A percentile compares a stretch with the other conserved stretches of the same genome.
Conservation (phyloP, 2,113 vertebrate species). For the Corythoichthys intestinalis region DNA sequence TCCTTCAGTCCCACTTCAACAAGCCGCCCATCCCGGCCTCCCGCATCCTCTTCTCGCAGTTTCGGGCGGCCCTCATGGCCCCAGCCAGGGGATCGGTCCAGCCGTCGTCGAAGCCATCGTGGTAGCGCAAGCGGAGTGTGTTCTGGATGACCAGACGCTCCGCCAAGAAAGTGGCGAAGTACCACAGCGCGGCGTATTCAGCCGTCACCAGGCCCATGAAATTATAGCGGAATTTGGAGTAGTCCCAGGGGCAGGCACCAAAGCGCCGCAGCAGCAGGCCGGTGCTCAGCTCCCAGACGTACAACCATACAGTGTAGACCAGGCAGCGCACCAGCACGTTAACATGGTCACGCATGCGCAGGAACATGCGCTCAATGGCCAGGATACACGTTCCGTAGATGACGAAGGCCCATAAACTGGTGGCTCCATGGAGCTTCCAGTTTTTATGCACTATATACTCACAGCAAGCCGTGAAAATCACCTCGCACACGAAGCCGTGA, state of each 20-base stretch:
- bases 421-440: constrained; percentile 98
- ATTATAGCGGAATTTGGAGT: constrained; percentile 95
- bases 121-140: constrained; percentile 88
- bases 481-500: constrained; percentile 97
- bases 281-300: constrained; percentile 94
- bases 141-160: constrained; percentile 94
- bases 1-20: constrained; percentile 76
- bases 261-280: constrained; percentile 92
- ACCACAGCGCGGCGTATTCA: constrained; percentile 96
- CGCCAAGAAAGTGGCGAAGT: constrained; percentile 91
- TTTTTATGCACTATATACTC: constrained; percentile 93
- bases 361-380: constrained; percentile 93
- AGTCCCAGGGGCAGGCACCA: constrained; percentile 97
- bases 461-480: constrained; percentile 99
- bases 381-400: constrained; percentile 98
- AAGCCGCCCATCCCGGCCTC: constrained; percentile 80
- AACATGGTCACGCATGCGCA: constrained; percentile 81
- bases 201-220: constrained; percentile 97
- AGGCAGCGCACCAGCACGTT: constrained; percentile 86
- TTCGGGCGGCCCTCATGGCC: constrained; percentile 14
- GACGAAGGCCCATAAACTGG: constrained; percentile 97
- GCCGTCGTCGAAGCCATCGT: constrained; percentile 77
- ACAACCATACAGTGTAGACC: constrained; percentile 96
- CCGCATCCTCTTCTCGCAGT: constrained; percentile 22
- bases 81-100: constrained; percentile 31